These are phyloP conservation scores for Chloebia gouldiae DNA, from an alignment of 2,113 vertebrate genomes.

Conservation along the genomic window DNA sequence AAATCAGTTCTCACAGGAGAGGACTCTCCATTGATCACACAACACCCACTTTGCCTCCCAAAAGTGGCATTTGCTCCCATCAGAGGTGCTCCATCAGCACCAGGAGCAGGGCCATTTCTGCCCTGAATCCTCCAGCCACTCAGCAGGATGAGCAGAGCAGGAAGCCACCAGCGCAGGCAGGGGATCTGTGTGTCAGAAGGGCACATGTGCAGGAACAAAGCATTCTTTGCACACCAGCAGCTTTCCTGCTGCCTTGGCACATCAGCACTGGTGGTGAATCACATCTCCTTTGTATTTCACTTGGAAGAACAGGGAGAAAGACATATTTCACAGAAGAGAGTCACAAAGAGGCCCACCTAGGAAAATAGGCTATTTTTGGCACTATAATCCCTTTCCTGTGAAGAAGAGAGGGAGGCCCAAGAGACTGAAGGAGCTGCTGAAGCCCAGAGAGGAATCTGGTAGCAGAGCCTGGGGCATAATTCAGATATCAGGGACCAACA, in stretches of 20 bases:
- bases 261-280: neutral
- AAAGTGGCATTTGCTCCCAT: neutral
- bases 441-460: neutral
- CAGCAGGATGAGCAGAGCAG: neutral
- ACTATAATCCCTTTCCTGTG: neutral
- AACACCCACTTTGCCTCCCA: neutral
- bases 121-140: neutral
- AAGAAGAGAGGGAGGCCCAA: neutral
- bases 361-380: neutral
- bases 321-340: neutral
- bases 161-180: neutral
- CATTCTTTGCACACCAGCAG: neutral
- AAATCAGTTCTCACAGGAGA: neutral
- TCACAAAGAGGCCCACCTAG: slow-evolving; percentile 16
- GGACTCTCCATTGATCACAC: neutral
- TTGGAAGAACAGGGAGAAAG: neutral
- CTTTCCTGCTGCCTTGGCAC: neutral
- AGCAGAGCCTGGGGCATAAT: neutral
- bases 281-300: neutral
- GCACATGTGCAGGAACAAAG: neutral
- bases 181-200: neutral
- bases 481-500: neutral
- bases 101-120: neutral
- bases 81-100: neutral
- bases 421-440: neutral